A percentile compares a stretch with the other conserved stretches of the same genome.
Conservation (phyloP, 2,888 invertebrate genomes). For the Apotomis betuletana region DNA sequence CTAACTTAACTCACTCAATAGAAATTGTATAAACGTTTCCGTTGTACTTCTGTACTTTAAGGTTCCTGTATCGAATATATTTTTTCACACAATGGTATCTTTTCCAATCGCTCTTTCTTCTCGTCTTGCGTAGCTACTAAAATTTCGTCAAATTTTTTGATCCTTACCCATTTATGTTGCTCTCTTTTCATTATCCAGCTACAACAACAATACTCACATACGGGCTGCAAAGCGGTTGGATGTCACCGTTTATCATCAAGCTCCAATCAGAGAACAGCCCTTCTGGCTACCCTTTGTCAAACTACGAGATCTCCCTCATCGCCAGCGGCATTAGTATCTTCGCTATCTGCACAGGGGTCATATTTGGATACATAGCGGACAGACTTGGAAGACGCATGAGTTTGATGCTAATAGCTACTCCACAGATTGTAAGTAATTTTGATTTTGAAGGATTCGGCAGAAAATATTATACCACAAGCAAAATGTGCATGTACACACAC, state of each 20-base stretch:
- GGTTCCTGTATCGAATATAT: too few relatives aligned
- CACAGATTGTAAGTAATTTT: conserved; percentile 41
- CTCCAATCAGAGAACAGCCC: conserved; percentile 39
- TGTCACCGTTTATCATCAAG: conserved; percentile 33
- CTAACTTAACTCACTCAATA: too few relatives aligned
- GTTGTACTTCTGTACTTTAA: too few relatives aligned
- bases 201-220: conserved; percentile 33
- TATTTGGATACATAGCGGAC: conserved; percentile 37
- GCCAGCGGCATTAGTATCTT: conserved; percentile 39
- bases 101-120: background rate
- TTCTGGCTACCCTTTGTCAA: conserved; percentile 37
- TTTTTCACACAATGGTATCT: too few relatives aligned
- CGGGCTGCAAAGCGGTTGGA: conserved; percentile 41
- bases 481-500: too few relatives aligned
- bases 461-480: background rate
- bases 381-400: conserved; percentile 35
- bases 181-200: conserved; percentile 15
- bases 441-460: background rate
- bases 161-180: too few relatives aligned
- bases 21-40: too few relatives aligned
- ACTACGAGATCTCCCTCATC: conserved; percentile 37
- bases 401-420: conserved; percentile 27
- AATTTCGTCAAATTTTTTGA: background rate
- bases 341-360: conserved; percentile 24
- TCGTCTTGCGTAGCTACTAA: background rate